These are phyloP conservation scores for Morone saxatilis DNA, from an alignment of 2,113 vertebrate genomes.

Conservation along the genomic window DNA sequence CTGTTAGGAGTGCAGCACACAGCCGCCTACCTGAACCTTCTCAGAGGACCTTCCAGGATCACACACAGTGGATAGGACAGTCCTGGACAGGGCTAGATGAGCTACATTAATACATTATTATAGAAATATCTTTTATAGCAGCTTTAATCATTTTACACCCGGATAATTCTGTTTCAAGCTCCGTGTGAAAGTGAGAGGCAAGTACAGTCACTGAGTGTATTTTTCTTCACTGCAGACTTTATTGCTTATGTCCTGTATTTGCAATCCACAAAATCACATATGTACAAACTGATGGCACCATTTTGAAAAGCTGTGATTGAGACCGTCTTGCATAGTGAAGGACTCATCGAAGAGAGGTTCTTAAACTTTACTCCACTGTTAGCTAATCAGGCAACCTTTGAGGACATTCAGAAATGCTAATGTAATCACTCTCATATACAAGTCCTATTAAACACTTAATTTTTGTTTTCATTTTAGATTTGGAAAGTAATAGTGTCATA, in stretches of 20 bases:
- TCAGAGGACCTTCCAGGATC: too few relatives aligned
- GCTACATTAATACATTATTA: neutral
- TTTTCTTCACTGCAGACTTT: constrained; percentile 75
- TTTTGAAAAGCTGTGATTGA: constrained; percentile 13
- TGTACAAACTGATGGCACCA: constrained; percentile 52
- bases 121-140: too few relatives aligned
- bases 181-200: neutral
- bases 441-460: neutral
- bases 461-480: neutral
- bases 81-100: neutral
- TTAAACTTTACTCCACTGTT: constrained; percentile 8
- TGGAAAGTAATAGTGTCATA: neutral
- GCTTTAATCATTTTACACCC: neutral
- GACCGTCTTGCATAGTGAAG: constrained; percentile 30
- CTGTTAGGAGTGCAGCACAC: too few relatives aligned
- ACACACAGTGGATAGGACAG: too few relatives aligned
- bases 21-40: too few relatives aligned
- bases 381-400: neutral
- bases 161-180: neutral
- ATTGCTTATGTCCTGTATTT: constrained; percentile 67
- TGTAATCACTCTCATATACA: neutral
- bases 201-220: neutral
- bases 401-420: constrained; percentile 44
- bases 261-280: constrained; percentile 60
- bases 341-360: constrained; percentile 19